Conservation (phyloP, 2,888 invertebrate species). For the Philopedon plagiatum region DNA sequence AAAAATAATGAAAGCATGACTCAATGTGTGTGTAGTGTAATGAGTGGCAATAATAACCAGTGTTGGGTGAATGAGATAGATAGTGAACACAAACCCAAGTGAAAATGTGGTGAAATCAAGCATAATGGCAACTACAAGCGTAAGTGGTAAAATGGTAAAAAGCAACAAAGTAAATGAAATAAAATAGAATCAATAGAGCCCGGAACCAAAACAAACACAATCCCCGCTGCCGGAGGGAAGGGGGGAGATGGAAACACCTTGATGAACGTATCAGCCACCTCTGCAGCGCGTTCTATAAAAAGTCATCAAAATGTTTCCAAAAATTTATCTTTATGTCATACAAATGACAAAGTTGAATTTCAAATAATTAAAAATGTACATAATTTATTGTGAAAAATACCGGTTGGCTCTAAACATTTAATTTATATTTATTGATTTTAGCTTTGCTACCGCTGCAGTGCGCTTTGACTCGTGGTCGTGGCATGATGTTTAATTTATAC, state of each 20-base stretch:
- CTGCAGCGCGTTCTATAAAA: constrained; percentile 55
- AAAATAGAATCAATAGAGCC: constrained; percentile 59
- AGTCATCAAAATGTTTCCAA: constrained; percentile 71
- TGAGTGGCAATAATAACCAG: constrained; percentile 42
- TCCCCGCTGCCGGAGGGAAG: constrained; percentile 66
- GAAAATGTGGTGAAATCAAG: constrained; percentile 59
- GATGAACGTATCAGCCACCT: constrained; percentile 69
- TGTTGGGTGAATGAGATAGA: constrained; percentile 58
- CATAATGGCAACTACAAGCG: constrained; percentile 59
- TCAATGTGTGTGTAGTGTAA: constrained; percentile 45
- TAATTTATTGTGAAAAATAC: constrained; percentile 21
- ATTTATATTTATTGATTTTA: constrained; percentile 51
- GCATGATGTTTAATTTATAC: constrained; percentile 54
- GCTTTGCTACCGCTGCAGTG: constrained; percentile 63
- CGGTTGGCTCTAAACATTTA: constrained; percentile 49
- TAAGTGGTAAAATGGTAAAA: constrained; percentile 54
- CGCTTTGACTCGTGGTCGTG: constrained; percentile 57
- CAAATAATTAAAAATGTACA: background rate
- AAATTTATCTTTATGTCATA: constrained; percentile 38
- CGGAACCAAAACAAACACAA: constrained; percentile 65
- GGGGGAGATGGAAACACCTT: constrained; percentile 71
- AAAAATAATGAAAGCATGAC: constrained; percentile 58
- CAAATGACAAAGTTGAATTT: constrained; percentile 7
- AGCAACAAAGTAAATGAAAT: constrained; percentile 57
- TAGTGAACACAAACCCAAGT: constrained; percentile 63